Base-by-base conservation (phyloP, 1,140 invertebrate genomes). In the Metopolophium dirhodum region DNA sequence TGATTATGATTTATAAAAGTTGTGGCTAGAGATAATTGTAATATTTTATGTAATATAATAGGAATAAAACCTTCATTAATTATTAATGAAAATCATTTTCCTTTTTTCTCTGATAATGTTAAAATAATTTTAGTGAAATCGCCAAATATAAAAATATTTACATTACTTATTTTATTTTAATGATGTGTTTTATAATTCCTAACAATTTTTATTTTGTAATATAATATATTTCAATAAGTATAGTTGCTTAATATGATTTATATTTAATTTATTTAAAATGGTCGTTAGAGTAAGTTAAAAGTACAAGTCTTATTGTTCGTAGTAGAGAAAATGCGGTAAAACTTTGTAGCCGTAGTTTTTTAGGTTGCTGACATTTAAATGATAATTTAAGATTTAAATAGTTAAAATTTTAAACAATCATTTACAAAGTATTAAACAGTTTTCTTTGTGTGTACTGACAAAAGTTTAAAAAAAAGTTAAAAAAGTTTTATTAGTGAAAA, bases 221-320 rank as follows among this genome's bases (percentile, higher is more conserved):
- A 18, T 77, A 35, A n/a, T 77, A 77, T 77, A 77, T 77, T 77
- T 77, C n/a, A 77, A 77, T 77, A 77, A n/a, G 61, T 77, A n/a
- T 18, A 35, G 61, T 77, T 77, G 4, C 6, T 77, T n/a, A 20
- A n/a, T 77, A 77, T n/a, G 11, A n/a, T 77, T 77, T n/a, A n/a
- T 77, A n/a, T 77, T n/a, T 77, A 77, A 77, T n/a, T 77, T 77
- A 77, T 77, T 77, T 77, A 77, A 77, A 77, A 77, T 77, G 30
- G 4, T 77, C 61, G 14, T 77, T 35, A 77, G 14, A 14, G 3
- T 77, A 77, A 77, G 14, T 77, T 77, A 77, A 77, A 77, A 77
- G 61, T 77, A 14, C n/a, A 77, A n/a, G 61, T 77, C 61, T n/a
- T 18, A 77, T 77, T 77, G 61, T 77, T 77, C 61, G 3, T 35